Conservation (phyloP, 2,888 invertebrate species). For the Drosophila mimica region DNA sequence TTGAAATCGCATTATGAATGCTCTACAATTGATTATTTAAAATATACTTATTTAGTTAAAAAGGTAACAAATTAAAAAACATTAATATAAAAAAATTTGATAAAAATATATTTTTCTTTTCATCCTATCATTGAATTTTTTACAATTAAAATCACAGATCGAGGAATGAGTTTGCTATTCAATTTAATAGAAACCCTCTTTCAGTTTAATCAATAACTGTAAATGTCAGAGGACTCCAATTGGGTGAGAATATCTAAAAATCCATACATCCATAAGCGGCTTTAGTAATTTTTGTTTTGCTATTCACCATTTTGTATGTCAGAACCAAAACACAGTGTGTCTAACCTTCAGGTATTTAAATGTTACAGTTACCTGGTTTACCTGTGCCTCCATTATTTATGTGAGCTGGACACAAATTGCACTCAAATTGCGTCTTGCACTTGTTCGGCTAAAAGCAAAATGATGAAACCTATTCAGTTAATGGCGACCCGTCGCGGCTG, state of each 20-base stretch:
- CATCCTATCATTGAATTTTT: neutral
- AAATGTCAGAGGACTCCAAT: neutral
- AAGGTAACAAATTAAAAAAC: neutral
- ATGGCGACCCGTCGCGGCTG: conserved; percentile 66
- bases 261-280: conserved; percentile 63
- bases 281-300: conserved; percentile 77
- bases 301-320: conserved; percentile 32
- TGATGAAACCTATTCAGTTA: conserved; percentile 60
- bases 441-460: conserved; percentile 45
- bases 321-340: conserved; percentile 29
- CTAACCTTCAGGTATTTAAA: conserved; percentile 67
- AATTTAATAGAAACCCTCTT: neutral
- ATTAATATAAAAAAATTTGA: neutral
- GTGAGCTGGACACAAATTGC: conserved; percentile 64
- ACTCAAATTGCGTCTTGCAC: conserved; percentile 45
- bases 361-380: conserved; percentile 72
- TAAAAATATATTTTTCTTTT: neutral
- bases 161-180: neutral
- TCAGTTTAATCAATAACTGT: accelerated
- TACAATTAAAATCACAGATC: neutral
- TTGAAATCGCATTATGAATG: conserved; percentile 1
- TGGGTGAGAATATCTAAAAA: neutral
- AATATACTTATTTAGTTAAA: neutral
- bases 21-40: neutral
- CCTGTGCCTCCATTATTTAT: conserved; percentile 55